phyloP scores from a whole-genome alignment of 2,888 invertebrate genomes.

The Brachyptera putata region DNA sequence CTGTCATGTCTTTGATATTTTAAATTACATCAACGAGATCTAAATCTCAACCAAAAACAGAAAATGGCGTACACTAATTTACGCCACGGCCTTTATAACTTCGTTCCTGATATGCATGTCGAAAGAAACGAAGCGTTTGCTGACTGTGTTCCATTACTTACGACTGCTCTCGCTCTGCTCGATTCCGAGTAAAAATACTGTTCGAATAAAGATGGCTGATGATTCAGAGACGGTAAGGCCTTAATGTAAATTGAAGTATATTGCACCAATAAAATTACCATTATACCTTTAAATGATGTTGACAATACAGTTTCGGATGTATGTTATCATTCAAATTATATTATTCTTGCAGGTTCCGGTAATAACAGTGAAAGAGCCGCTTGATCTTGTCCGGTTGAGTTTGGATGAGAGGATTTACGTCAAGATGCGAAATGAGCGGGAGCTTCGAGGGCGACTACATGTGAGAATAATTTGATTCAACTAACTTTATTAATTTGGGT shows the following conservation, averaged over 20 bases:
- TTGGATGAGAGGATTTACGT: constrained; percentile 98
- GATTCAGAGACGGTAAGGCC: constrained; percentile 20
- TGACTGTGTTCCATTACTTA: no score
- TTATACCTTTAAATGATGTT: background rate
- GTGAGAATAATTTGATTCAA: constrained; percentile 54
- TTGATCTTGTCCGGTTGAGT: constrained; percentile 94
- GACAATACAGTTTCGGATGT: background rate
- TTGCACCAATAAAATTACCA: background rate
- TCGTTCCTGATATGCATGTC: no score
- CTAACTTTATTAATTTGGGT: background rate
- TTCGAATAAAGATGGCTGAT: constrained; percentile 22
- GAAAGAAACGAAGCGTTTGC: no score
- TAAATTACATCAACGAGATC: constrained; percentile 4
- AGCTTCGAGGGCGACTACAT: constrained; percentile 90
- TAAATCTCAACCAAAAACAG: constrained; percentile 22
- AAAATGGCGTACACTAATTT: constrained; percentile 27
- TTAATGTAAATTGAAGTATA: background rate
- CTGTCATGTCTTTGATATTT: background rate
- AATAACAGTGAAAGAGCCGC: constrained; percentile 93
- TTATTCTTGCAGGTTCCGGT: constrained; percentile 64
- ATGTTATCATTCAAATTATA: constrained; percentile 5
- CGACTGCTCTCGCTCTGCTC: background rate
- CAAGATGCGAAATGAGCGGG: constrained; percentile 98
- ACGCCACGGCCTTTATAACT: constrained; percentile 4
- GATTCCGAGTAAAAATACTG: background rate